Base-by-base conservation (phyloP, 2,888 invertebrate species). In the Bellardia pandia region DNA sequence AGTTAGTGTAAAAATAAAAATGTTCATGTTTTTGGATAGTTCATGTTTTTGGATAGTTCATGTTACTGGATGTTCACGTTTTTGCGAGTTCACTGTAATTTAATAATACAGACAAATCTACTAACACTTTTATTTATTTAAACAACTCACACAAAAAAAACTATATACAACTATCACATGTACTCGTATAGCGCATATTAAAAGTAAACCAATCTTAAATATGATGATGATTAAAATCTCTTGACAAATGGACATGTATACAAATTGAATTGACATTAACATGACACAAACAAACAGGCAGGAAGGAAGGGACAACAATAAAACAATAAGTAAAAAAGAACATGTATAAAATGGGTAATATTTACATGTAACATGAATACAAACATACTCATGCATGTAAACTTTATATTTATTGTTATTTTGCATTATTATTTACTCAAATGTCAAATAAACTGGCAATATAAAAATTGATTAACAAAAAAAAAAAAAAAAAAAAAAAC, bases 251-350 rank as follows among this genome's bases (percentile, higher is more conserved):
- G 81, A 74, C 79, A 87, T 85, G 85, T 78, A 85, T 69, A 85
- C 74, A 87, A 85, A 87, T 85, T 85, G 85, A 87, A 78, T 87
- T 87, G 87, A 85, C 87, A 87, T 87, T 87, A 82, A 87, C 85
- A 87, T 87, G 87, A 87, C 85, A 87, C 69, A 81, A 75, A 74
- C 66, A 72, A 86, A 74, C 74, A 81, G 77, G 42, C 72, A 77
- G 45, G 23, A 58, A 66, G 14, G 23, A 56, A 37, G 45, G 66
- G 40, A 48, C 42, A 80, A 72, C 42, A 72, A 62, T 23, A 79
- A 78, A 3, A 23, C 23, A 23, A 23, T 23, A 23, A 23, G 23
- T 53, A n/a, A 42, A 71, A 62, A 62, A 51, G 3, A 40, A 60
- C 8, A 51, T 85, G 75, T 53, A 51, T 58, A 45, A 71, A 53